phyloP scores from a whole-genome alignment of 2,797 vertebrate species.

The Chiroxiphia lanceolata region DNA sequence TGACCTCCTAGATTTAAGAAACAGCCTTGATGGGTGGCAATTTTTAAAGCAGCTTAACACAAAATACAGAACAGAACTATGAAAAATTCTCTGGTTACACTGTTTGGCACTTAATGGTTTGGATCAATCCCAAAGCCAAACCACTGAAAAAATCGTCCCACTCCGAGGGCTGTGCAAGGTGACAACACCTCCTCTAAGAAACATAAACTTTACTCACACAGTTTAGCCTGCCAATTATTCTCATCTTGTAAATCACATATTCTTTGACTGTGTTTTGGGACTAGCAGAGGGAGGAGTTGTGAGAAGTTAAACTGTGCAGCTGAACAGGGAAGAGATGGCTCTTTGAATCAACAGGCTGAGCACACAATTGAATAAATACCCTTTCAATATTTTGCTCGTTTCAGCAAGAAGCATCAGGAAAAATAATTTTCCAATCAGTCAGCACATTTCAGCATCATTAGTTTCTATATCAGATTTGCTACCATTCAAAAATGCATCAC shows the following conservation, averaged over 20 bases:
- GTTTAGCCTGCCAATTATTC: slow-evolving; percentile 52
- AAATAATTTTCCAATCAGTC: slow-evolving; percentile 74
- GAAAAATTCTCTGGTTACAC: slow-evolving; percentile 21
- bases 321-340: not conserved
- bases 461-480: slow-evolving; percentile 75
- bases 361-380: slow-evolving; percentile 36
- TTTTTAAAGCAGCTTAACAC: slow-evolving; percentile 56
- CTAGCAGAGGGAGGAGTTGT: not conserved
- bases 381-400: slow-evolving; percentile 46
- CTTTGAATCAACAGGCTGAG: not conserved
- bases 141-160: slow-evolving; percentile 39
- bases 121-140: slow-evolving; percentile 58
- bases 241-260: slow-evolving; percentile 47
- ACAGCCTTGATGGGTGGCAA: slow-evolving; percentile 25
- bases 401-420: slow-evolving; percentile 59
- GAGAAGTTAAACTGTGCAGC: not conserved
- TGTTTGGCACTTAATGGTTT: slow-evolving; percentile 56
- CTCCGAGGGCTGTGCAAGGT: slow-evolving; percentile 56
- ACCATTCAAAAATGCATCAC: slow-evolving; percentile 74
- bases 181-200: slow-evolving; percentile 48
- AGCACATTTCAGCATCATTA: slow-evolving; percentile 75
- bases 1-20: slow-evolving; percentile 44
- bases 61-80: slow-evolving; percentile 34
- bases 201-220: slow-evolving; percentile 48
- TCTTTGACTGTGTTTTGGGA: slow-evolving; percentile 4